Evolutionary conservation across 2,888 invertebrate species (phyloP), one percentile per base, ranked within the genome.

Genomic region (Drosophila rubida): DNA sequence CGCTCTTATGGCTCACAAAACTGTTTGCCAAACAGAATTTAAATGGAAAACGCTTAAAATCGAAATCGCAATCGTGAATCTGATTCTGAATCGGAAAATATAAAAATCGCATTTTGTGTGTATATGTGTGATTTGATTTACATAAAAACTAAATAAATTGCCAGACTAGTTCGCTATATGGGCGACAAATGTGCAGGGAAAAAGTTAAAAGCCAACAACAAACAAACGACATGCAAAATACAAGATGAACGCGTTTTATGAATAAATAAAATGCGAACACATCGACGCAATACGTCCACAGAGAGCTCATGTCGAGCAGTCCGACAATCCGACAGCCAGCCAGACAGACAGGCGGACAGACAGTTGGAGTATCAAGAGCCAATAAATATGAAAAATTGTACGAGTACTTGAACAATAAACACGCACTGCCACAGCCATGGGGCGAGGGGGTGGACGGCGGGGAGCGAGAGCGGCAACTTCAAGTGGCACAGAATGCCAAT

Each of bases 111-210:
- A 57, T 61, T 71, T 71, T 41, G 11, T 41, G 9, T 37, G 37
- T 13, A 3, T 19, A 7, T 54, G 35, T 67, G 76, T 78, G 69
- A 78, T 81, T 81, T 81, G 69, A 80, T 83, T 80, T 83, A 80
- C 80, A 80, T 80, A 75, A 78, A 83, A 78, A 70, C 63, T 65
- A 75, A 83, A 80, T 80, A 80, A 80, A 80, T 83, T 73, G 64
- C 62, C 37, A 57, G 46, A 32, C 37, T 54, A 46, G 44, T 54
- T 55, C 53, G 51, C 49, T 72, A 60, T 57, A 41, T 9, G 6
- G 35, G 27, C 35, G 39, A 61, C 46, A 68, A 57, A 48, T 48
- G 53, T 48, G 61, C 49, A 19, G 11, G 16, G 9, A 14, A 55
- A 54, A 58, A 60, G 41, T 53, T 49, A 58, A 66, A 71, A 58